These are phyloP conservation scores for Brachyopa scutellaris DNA, from an alignment of 2,888 invertebrate genomes.

Conservation along the genomic window DNA sequence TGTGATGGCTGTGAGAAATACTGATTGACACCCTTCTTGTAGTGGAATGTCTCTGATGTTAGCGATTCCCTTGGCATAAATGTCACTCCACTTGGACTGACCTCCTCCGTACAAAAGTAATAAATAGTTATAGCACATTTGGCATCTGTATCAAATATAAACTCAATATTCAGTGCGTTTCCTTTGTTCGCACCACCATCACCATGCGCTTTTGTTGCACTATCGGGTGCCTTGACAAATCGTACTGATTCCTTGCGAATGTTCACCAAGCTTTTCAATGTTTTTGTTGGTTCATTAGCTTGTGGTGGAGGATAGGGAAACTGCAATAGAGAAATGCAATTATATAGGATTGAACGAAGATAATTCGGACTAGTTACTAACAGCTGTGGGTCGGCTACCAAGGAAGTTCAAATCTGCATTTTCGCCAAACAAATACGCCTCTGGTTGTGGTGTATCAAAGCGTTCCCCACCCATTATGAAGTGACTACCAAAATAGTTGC, in stretches of 20 bases:
- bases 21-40: constrained; percentile 97
- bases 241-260: constrained; percentile 98
- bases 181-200: constrained; percentile 84
- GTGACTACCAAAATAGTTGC: constrained; percentile 97
- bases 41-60: constrained; percentile 95
- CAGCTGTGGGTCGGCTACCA: constrained; percentile 96
- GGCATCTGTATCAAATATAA: constrained; percentile 98
- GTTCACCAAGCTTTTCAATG: constrained; percentile 96
- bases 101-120: constrained; percentile 97
- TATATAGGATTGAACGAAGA: not conserved
- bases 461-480: constrained; percentile 99
- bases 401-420: constrained; percentile 98
- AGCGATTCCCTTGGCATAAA: constrained; percentile 88
- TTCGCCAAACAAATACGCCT: constrained; percentile 99
- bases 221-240: constrained; percentile 88
- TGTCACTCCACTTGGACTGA: constrained; percentile 92
- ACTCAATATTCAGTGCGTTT: constrained; percentile 95
- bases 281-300: constrained; percentile 98
- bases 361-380: constrained; percentile 84
- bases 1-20: constrained; percentile 95
- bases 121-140: constrained; percentile 96
- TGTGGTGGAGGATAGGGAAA: constrained; percentile 98
- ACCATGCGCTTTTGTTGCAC: constrained; percentile 83
- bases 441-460: constrained; percentile 98
- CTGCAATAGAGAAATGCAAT: constrained; percentile 83